Evolutionary conservation across 2,797 vertebrate genomes (phyloP), one percentile per base, ranked within the genome.

Genomic region (Poecilia wingei): DNA sequence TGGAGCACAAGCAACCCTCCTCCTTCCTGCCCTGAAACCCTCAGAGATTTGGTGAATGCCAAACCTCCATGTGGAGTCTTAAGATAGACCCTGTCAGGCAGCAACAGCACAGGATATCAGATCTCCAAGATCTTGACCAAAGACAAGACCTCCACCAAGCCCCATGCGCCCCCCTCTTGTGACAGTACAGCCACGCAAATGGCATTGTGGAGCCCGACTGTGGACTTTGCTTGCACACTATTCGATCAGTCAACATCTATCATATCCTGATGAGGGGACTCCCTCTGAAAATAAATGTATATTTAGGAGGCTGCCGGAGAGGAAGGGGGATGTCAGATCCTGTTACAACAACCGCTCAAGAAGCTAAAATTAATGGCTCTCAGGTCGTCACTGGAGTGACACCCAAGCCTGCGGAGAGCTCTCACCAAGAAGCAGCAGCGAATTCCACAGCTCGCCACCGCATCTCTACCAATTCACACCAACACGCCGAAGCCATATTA

Each of bases 351-450:
- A 91, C 80, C 92, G 89, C 93, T 94, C 92, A 83, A 86, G 73
- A 91, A 92, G 89, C 94, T 96, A 95, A 97, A 96, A 96, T 95
- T 92, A 95, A 96, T 93, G 93, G 93, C 95, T 95, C 93, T 94
- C 82, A 90, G 91, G 79, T 89, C 88, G 49, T 93, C 92, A 91
- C 92, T 77, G 89, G 88, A 92, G 91, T 93, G 94, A 95, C 95
- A 96, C 92, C 92, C 91, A 91, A 92, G 91, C 92, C 93, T 88
- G 91, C 76, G 25, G 89, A 90, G 87, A 93, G 88, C 92, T 92
- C 92, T 95, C 93, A 93, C 88, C 86, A 49, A 93, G 91, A 91
- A 86, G 86, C 92, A 93, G 90, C 71, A 88, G 90, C 79, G 82
- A 92, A 95, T 95, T 94, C 94, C 93, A 86, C 89, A 83, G 80